Evolutionary conservation across 2,888 invertebrate genomes (phyloP).

Genomic region (Cistogaster globosa): DNA sequence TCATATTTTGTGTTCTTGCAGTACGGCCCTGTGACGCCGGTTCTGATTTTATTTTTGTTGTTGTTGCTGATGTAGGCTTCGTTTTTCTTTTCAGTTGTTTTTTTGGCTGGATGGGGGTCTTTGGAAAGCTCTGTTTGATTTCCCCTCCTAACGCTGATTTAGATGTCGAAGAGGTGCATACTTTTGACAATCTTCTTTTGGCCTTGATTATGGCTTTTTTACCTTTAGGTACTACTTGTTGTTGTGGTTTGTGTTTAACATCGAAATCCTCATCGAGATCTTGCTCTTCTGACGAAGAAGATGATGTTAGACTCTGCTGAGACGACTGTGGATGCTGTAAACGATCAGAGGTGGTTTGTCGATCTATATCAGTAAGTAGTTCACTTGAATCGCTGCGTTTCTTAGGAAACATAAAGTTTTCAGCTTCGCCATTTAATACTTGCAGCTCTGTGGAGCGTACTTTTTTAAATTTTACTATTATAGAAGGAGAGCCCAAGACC

Average conservation of each 20-base stretch:
- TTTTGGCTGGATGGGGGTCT: constrained; percentile 83
- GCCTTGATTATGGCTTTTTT: constrained; percentile 73
- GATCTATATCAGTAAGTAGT: constrained; percentile 84
- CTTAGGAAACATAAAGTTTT: constrained; percentile 93
- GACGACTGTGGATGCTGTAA: constrained; percentile 75
- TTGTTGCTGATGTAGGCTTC: constrained; percentile 43
- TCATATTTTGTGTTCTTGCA: constrained; percentile 26
- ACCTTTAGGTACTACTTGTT: constrained; percentile 16
- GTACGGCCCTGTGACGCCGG: constrained; percentile 36
- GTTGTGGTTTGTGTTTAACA: background rate
- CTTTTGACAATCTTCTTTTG: constrained; percentile 66
- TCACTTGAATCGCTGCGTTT: constrained; percentile 83
- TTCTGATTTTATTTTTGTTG: constrained; percentile 61
- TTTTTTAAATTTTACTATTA: constrained; percentile 90
- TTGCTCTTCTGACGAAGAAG: constrained; percentile 58
- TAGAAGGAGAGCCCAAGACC: constrained; percentile 80
- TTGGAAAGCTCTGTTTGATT: constrained; percentile 80
- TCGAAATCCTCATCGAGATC: constrained; percentile 51
- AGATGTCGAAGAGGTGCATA: constrained; percentile 28
- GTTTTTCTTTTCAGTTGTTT: constrained; percentile 73
- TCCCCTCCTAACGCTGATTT: constrained; percentile 45
- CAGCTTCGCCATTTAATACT: constrained; percentile 92
- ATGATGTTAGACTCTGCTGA: constrained; percentile 73
- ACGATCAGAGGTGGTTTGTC: constrained; percentile 83
- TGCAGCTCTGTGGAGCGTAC: constrained; percentile 89